Conservation (phyloP, 2,113 vertebrate species). For the Phrynocephalus versicolor region DNA sequence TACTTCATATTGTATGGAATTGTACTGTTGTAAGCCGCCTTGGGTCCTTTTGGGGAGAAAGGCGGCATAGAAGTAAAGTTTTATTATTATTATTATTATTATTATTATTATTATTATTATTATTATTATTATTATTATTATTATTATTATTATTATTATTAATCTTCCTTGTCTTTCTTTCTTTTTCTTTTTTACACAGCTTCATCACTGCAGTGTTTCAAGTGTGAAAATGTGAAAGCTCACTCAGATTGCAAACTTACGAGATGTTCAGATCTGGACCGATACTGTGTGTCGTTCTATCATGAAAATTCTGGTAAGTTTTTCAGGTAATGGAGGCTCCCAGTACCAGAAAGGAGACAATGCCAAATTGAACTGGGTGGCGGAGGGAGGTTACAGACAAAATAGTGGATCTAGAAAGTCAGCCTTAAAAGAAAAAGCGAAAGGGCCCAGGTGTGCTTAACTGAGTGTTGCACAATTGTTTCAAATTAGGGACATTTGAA, state of each 20-base stretch:
- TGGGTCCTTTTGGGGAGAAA: no score
- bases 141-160: no score
- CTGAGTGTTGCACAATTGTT: no score
- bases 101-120: no score
- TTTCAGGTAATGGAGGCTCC: neutral
- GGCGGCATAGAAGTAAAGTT: no score
- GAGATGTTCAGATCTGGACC: neutral
- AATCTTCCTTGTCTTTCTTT: no score
- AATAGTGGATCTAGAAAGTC: neutral
- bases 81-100: no score
- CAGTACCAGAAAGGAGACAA: no score
- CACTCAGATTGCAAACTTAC: neutral
- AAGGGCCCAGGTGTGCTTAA: neutral
- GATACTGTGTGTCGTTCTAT: neutral
- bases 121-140: no score
- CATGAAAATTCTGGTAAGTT: neutral
- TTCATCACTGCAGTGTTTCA: neutral
- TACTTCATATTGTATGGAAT: no score
- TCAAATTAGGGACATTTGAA: no score
- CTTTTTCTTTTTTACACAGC: neutral
- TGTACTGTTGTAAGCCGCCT: no score
- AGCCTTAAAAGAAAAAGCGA: neutral
- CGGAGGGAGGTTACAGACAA: neutral
- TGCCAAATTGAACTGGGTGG: neutral
- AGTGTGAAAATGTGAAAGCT: neutral